Conservation (phyloP, 2,888 invertebrate genomes). For the Listrodromus nycthemerus region DNA sequence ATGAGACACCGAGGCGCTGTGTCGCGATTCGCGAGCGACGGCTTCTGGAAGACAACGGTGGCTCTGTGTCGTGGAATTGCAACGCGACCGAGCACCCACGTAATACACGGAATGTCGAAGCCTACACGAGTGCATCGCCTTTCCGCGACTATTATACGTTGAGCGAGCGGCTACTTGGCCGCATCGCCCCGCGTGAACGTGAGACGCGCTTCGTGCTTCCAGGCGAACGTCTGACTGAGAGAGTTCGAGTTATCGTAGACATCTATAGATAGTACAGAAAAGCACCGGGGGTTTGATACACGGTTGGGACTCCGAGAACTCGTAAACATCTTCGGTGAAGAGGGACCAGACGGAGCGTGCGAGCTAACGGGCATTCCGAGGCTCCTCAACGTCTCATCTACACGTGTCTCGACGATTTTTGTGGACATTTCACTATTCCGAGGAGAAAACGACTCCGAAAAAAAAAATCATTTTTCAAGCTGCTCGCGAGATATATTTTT, state of each 20-base stretch:
- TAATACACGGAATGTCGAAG: conserved; percentile 58
- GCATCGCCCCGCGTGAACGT: not conserved
- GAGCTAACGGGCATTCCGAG: not conserved
- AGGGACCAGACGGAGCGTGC: not conserved
- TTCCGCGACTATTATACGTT: conserved; percentile 15
- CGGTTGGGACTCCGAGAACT: conserved; percentile 60
- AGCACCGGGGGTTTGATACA: conserved; percentile 37
- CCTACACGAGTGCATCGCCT: conserved; percentile 55
- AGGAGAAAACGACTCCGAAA: no score
- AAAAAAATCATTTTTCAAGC: no score
- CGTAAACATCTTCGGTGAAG: conserved; percentile 62
- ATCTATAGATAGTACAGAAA: conserved; percentile 61
- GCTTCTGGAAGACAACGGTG: conserved; percentile 79
- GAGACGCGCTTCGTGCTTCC: conserved; percentile 34
- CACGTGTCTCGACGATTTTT: not conserved
- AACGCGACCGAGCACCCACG: conserved; percentile 59
- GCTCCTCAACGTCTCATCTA: not conserved
- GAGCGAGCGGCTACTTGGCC: not conserved
- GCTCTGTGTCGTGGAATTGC: conserved; percentile 76
- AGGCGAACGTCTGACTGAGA: conserved; percentile 40
- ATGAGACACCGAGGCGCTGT: conserved; percentile 67
- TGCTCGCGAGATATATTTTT: no score
- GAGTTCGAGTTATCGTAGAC: conserved; percentile 37
- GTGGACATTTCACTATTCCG: not conserved
- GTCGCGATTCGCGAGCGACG: conserved; percentile 22